These are phyloP conservation scores for Sipha maydis DNA, from an alignment of 2,888 invertebrate genomes.

Conservation along the genomic window DNA sequence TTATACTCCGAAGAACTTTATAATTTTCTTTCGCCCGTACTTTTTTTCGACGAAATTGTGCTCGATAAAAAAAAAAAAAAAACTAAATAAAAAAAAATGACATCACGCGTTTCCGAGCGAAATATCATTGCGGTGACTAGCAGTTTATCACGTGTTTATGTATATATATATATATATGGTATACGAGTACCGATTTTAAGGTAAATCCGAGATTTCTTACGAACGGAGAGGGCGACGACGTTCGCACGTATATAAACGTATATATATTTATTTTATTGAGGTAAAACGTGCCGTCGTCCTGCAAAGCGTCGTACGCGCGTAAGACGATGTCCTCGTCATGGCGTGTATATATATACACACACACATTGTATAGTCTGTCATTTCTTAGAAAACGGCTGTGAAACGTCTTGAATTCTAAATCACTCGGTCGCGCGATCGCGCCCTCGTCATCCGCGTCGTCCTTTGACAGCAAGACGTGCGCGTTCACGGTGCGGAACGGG, in stretches of 20 bases:
- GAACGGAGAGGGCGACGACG: background rate
- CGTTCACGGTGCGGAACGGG: background rate
- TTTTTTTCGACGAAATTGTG: background rate
- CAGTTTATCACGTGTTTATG: background rate
- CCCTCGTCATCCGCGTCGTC: background rate
- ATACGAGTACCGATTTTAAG: constrained; percentile 37
- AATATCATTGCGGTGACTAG: background rate
- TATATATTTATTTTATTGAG: background rate
- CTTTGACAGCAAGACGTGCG: background rate
- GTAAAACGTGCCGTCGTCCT: background rate
- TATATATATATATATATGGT: background rate
- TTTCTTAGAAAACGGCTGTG: constrained; percentile 47
- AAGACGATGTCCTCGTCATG: background rate
- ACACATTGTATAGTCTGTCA: background rate
- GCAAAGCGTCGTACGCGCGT: too few species aligned
- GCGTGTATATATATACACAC: background rate
- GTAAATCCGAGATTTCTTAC: constrained; percentile 18
- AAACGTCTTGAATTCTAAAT: constrained; percentile 61
- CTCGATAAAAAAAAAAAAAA: background rate
- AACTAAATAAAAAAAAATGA: background rate
- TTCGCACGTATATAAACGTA: constrained; percentile 2
- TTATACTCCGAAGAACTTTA: too few species aligned
- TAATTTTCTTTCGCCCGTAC: too few species aligned
- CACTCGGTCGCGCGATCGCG: constrained; percentile 1
- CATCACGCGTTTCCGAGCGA: background rate